A percentile compares a stretch with the other conserved stretches of the same genome.
Conservation (phyloP, 2,113 vertebrate species). For the Chiloscyllium plagiosum region DNA sequence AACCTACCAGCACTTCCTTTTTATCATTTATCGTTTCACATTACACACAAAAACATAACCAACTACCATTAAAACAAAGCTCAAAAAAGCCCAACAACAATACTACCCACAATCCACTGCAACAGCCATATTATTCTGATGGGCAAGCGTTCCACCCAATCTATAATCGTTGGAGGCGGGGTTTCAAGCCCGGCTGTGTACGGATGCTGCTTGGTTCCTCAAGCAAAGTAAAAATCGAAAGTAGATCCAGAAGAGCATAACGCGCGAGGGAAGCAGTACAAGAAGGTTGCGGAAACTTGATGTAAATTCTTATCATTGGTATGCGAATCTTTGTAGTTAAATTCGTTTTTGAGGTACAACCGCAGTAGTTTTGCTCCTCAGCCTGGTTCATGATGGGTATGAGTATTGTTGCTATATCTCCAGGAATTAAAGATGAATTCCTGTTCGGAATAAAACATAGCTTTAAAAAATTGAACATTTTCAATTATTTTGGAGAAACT, state of each 20-base stretch:
- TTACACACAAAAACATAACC: not conserved
- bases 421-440: not conserved
- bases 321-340: not conserved
- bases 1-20: constrained; percentile 23
- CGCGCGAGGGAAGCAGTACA: not conserved
- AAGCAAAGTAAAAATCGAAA: not conserved
- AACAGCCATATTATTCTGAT: not conserved
- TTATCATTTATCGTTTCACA: not conserved
- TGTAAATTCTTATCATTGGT: not conserved
- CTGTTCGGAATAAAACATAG: not conserved
- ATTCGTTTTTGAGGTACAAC: not conserved
- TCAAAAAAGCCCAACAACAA: not conserved
- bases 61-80: not conserved
- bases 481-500: not conserved
- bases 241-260: too few species aligned
- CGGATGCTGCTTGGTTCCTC: not conserved
- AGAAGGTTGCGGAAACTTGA: not conserved
- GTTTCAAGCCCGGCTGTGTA: not conserved
- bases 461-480: not conserved
- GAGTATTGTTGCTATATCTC: not conserved
- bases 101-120: not conserved
- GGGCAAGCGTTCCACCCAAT: not conserved
- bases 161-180: not conserved
- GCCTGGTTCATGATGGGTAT: not conserved
- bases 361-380: not conserved